phyloP scores from a whole-genome alignment of 2,113 vertebrate genomes.

The Spermophilus dauricus region DNA sequence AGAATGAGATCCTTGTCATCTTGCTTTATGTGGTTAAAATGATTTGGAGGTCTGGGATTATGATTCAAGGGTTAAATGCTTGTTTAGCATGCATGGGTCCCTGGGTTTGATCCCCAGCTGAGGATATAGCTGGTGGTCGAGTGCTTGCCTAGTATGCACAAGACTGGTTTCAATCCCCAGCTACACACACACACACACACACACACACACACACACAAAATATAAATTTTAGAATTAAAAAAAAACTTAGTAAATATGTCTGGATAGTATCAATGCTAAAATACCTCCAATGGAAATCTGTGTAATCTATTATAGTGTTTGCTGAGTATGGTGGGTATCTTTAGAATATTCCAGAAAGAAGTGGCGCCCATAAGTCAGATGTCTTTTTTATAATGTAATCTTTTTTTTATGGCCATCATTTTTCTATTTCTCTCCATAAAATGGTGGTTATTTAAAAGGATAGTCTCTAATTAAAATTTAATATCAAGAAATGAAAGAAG shows the following conservation, averaged over 20 bases:
- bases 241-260: not conserved
- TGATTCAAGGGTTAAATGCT: too few relatives aligned
- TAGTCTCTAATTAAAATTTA: constrained; percentile 84
- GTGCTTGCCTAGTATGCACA: not conserved
- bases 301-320: constrained; percentile 23
- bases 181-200: not conserved
- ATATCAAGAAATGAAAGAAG: constrained; percentile 77
- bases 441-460: constrained; percentile 71
- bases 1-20: not conserved
- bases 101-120: not conserved
- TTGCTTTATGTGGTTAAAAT: not conserved
- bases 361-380: constrained; percentile 56
- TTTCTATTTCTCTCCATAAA: constrained; percentile 76
- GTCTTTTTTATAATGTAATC: constrained; percentile 79
- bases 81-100: not conserved
- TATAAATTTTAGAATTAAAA: not conserved
- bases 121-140: not conserved
- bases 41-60: not conserved
- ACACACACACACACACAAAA: too few relatives aligned
- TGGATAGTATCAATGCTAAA: not conserved
- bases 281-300: not conserved
- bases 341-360: constrained; percentile 75
- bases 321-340: constrained; percentile 23
- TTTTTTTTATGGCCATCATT: constrained; percentile 77
- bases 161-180: not conserved